Conservation (phyloP, 2,113 vertebrate species). For the Apeltes quadracus region DNA sequence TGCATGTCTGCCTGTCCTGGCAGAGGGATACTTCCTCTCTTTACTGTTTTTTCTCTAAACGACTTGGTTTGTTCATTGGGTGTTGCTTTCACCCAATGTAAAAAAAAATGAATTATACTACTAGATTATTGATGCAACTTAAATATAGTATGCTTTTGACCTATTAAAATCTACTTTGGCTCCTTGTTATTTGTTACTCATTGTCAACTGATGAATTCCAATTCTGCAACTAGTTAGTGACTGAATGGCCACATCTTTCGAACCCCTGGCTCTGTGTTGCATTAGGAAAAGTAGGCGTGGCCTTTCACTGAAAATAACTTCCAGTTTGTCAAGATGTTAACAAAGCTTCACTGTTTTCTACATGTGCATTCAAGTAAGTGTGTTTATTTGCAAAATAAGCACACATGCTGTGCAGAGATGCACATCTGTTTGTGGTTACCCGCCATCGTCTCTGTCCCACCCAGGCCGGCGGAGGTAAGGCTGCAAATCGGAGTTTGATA, state of each 20-base stretch:
- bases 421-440: conserved; percentile 37
- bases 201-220: not conserved
- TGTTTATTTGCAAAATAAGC: conserved; percentile 4
- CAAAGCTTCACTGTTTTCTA: not conserved
- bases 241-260: not conserved
- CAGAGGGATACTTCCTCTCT: not conserved
- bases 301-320: not conserved
- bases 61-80: not conserved
- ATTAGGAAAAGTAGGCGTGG: not conserved
- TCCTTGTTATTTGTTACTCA: not conserved
- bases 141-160: not conserved
- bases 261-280: not conserved
- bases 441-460: not conserved
- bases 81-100: not conserved
- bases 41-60: not conserved
- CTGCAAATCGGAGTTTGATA: conserved; percentile 14
- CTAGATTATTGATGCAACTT: not conserved
- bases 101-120: not conserved
- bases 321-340: conserved; percentile 3
- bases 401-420: not conserved
- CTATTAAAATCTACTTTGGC: not conserved
- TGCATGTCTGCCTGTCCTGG: not conserved
- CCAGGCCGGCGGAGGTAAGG: conserved; percentile 26
- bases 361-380: conserved; percentile 9
- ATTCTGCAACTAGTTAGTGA: not conserved